These are phyloP conservation scores for Plectropomus leopardus DNA, from an alignment of 2,113 vertebrate genomes.

Conservation along the genomic window DNA sequence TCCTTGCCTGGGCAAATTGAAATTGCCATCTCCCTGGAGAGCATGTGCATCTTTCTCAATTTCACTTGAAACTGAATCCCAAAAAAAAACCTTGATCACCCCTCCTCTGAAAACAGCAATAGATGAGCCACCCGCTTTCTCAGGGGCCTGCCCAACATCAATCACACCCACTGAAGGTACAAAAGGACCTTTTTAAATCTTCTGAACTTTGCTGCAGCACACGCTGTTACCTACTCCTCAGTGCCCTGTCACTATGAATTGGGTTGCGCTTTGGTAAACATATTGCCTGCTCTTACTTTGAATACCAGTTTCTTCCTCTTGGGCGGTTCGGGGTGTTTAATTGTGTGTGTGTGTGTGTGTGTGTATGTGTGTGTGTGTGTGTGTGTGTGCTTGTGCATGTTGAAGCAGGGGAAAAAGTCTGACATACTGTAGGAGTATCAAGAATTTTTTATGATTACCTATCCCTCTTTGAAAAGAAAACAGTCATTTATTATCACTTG, in stretches of 20 bases:
- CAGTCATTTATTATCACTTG: conserved; percentile 15
- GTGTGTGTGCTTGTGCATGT: not conserved
- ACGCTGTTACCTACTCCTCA: conserved; percentile 57
- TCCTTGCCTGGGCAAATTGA: conserved; percentile 35
- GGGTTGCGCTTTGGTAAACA: conserved; percentile 65
- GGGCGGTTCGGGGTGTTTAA: not conserved
- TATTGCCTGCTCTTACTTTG: conserved; percentile 51
- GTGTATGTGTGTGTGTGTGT: not conserved
- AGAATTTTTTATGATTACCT: conserved; percentile 7
- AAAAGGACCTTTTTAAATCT: conserved; percentile 69
- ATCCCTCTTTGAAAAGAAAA: not conserved
- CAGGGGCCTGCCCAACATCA: conserved; percentile 60
- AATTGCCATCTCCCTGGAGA: conserved; percentile 32
- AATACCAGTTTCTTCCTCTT: conserved; percentile 36
- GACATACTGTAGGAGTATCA: not conserved
- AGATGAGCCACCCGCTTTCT: conserved; percentile 37
- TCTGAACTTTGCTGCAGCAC: conserved; percentile 69
- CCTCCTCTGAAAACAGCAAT: conserved; percentile 36
- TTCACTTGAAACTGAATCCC: conserved; percentile 40
- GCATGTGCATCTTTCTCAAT: conserved; percentile 29
- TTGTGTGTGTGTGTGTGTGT: not conserved
- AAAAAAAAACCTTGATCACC: conserved; percentile 42
- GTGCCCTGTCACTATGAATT: conserved; percentile 63
- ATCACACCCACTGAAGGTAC: conserved; percentile 65
- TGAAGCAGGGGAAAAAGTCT: not conserved